These are phyloP conservation scores for Leptosomus discolor DNA, from an alignment of 2,113 vertebrate genomes.

Conservation along the genomic window DNA sequence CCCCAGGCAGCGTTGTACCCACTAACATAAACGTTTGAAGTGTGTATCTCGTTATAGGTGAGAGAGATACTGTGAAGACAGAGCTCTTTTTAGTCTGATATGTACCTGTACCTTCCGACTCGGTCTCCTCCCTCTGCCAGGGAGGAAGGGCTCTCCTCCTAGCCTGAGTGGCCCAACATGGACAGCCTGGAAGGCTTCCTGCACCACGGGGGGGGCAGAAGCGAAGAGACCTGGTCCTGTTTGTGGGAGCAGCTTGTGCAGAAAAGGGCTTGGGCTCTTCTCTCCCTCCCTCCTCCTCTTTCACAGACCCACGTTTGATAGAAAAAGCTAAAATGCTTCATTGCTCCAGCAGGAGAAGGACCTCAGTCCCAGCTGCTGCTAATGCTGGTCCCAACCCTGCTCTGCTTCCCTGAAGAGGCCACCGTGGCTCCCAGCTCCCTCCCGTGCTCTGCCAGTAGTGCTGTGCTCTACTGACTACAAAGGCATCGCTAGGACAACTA, in stretches of 20 bases:
- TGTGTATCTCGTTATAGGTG: rapidly evolving
- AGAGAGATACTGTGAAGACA: rapidly evolving
- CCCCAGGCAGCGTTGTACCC: neutral
- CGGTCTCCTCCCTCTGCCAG: neutral
- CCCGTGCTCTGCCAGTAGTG: neutral
- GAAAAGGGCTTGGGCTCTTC: neutral
- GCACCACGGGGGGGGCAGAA: too few relatives aligned
- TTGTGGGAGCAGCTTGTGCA: rapidly evolving
- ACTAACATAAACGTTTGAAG: neutral
- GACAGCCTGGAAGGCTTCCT: neutral
- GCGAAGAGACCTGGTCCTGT: too few relatives aligned
- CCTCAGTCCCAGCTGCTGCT: rapidly evolving
- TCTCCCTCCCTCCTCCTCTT: neutral
- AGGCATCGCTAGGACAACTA: neutral
- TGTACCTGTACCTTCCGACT: neutral
- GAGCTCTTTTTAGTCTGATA: neutral
- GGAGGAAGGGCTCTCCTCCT: too few relatives aligned
- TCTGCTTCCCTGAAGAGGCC: neutral
- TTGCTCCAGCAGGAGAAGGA: neutral
- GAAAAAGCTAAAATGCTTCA: too few relatives aligned
- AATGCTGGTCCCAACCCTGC: neutral
- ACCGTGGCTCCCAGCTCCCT: rapidly evolving
- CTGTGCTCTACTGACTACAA: neutral
- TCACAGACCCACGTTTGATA: too few relatives aligned
- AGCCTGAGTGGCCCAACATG: rapidly evolving